A percentile compares a stretch with the other conserved stretches of the same genome.
These are phyloP conservation scores for Tragulus kanchil DNA, from an alignment of 2,113 vertebrate species.

Conservation along the genomic window DNA sequence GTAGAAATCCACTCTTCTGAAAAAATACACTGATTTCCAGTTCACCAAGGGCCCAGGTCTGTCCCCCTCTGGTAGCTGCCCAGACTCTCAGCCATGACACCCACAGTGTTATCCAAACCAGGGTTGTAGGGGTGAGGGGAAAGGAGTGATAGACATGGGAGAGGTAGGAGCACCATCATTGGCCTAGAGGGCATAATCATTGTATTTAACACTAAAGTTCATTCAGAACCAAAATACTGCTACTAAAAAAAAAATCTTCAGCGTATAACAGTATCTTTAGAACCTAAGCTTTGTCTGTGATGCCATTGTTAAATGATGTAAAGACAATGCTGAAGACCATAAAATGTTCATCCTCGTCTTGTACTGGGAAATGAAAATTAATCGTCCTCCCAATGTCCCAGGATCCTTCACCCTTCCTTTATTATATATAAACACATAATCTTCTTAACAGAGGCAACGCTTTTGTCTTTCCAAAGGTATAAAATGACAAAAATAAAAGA, in stretches of 20 bases:
- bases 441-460: neutral
- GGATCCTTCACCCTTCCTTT: neutral
- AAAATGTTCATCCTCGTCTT: neutral
- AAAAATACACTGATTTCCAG: neutral
- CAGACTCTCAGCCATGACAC: neutral
- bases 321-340: neutral
- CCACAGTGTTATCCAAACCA: neutral
- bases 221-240: neutral
- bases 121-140: too few species aligned
- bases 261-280: neutral
- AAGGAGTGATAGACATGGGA: neutral
- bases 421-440: neutral
- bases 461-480: conserved; percentile 33
- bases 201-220: neutral
- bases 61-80: neutral
- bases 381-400: neutral
- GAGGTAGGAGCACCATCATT: neutral
- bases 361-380: neutral
- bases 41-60: neutral
- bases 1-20: neutral
- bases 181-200: neutral
- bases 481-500: conserved; percentile 58
- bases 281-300: neutral
- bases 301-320: neutral
- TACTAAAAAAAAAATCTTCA: neutral